A percentile compares a stretch with the other conserved stretches of the same genome.
Conservation (phyloP, 2,888 invertebrate genomes). For the Cheilosia variabilis region DNA sequence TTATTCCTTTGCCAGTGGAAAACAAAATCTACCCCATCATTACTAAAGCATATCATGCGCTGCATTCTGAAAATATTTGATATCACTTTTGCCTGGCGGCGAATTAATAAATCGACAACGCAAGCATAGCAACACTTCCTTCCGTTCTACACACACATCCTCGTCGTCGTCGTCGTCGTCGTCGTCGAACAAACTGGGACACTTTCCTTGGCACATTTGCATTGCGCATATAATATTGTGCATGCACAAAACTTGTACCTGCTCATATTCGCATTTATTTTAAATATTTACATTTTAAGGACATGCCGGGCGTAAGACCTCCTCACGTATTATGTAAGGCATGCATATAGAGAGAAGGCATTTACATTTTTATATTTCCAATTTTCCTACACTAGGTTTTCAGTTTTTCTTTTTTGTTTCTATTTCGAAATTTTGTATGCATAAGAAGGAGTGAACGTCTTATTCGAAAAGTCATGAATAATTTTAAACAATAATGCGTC, state of each 20-base stretch:
- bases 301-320: neutral
- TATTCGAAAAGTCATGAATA: constrained; percentile 33
- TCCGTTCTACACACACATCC: neutral
- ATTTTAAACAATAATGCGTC: constrained; percentile 3
- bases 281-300: constrained; percentile 49
- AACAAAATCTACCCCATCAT: neutral
- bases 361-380: constrained; percentile 43
- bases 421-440: constrained; percentile 14
- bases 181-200: constrained; percentile 19
- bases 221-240: constrained; percentile 17
- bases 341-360: constrained; percentile 11
- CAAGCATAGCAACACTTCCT: constrained; percentile 23
- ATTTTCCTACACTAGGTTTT: neutral
- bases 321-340: neutral
- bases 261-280: constrained; percentile 53
- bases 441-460: constrained; percentile 6
- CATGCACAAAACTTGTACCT: constrained; percentile 37
- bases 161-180: neutral
- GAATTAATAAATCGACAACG: constrained; percentile 52
- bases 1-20: neutral
- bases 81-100: constrained; percentile 32
- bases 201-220: constrained; percentile 6
- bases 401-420: neutral
- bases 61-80: constrained; percentile 51
- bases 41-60: constrained; percentile 46